A percentile compares a stretch with the other conserved stretches of the same genome.
Conservation (phyloP, 1,140 invertebrate genomes). For the Apis laboriosa region DNA sequence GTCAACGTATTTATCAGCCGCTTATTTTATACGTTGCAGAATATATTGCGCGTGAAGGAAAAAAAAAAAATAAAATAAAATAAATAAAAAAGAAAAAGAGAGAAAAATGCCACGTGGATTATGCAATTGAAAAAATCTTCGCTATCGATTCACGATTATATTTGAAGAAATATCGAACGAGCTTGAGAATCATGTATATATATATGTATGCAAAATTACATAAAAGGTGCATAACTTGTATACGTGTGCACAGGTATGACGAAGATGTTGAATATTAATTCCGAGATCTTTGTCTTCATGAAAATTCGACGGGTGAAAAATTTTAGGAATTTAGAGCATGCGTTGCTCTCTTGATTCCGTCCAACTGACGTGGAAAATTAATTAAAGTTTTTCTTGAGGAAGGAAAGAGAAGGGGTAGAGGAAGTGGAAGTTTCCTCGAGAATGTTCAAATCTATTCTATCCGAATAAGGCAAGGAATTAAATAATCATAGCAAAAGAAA, state of each 20-base stretch:
- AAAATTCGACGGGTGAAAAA: background rate
- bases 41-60: background rate
- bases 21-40: background rate
- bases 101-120: background rate
- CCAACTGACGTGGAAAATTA: background rate
- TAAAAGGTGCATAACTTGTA: background rate
- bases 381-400: background rate
- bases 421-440: background rate
- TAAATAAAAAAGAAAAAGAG: background rate
- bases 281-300: background rate
- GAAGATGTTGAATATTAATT: background rate
- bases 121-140: background rate
- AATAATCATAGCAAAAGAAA: too few relatives aligned
- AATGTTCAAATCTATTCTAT: background rate
- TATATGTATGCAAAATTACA: too few relatives aligned
- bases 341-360: background rate
- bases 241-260: too few relatives aligned
- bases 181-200: too few relatives aligned
- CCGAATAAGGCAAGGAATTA: background rate
- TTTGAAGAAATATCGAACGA: background rate
- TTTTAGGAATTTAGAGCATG: background rate
- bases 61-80: too few relatives aligned
- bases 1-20: constrained; percentile 2
- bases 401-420: too few relatives aligned
- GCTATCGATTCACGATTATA: background rate